A percentile compares a stretch with the other conserved stretches of the same genome.
Evolutionary conservation across 2,888 invertebrate species (phyloP).

Genomic region (Tenthredo mesomela): DNA sequence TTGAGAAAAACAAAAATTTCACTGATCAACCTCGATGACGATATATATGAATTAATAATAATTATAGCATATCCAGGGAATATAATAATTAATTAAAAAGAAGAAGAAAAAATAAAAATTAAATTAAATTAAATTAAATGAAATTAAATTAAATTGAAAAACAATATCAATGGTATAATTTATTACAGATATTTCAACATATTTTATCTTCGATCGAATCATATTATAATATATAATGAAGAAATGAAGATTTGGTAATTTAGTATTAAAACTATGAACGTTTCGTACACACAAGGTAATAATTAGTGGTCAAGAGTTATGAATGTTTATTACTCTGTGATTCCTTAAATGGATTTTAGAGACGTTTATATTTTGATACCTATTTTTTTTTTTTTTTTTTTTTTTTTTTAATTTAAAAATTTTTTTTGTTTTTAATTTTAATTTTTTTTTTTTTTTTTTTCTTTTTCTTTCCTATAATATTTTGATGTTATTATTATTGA

Average conservation of each 20-base stretch:
- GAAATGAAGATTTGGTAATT: background rate
- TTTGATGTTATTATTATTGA: background rate
- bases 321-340: background rate
- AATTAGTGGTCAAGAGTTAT: conserved; percentile 2
- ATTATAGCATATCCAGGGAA: background rate
- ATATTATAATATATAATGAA: background rate
- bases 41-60: background rate
- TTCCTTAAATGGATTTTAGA: conserved; percentile 2
- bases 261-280: background rate
- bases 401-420: background rate
- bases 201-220: background rate
- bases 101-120: no score
- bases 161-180: background rate
- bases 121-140: background rate
- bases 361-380: background rate
- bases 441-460: background rate
- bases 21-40: background rate
- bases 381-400: background rate
- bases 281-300: conserved; percentile 6
- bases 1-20: background rate
- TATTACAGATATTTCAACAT: background rate
- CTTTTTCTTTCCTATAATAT: background rate
- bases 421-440: background rate
- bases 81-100: background rate
- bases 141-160: background rate